These are phyloP conservation scores for Spodoptera exigua DNA, from an alignment of 2,888 invertebrate genomes.

Conservation along the genomic window DNA sequence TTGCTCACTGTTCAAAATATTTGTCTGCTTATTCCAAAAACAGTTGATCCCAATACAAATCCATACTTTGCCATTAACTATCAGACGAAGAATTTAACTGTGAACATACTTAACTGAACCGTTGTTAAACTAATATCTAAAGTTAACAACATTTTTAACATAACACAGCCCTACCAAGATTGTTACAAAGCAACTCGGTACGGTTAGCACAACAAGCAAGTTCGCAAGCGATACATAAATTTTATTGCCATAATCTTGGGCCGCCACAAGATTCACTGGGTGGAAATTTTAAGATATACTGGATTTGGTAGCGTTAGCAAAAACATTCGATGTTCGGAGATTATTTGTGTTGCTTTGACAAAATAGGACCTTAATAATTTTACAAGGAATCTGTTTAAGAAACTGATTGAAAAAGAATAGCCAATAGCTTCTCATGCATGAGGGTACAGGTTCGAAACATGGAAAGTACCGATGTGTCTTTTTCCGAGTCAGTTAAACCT, in stretches of 20 bases:
- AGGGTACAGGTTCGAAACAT: too few relatives aligned
- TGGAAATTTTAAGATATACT: slow-evolving; percentile 89
- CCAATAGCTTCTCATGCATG: too few relatives aligned
- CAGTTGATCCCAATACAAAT: not conserved
- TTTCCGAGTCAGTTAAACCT: too few relatives aligned
- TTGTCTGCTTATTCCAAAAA: not conserved
- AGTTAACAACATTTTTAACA: slow-evolving; percentile 50
- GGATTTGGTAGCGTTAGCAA: slow-evolving; percentile 74
- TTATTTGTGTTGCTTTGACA: too few relatives aligned
- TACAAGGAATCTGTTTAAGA: too few relatives aligned
- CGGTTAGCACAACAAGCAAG: slow-evolving; percentile 48
- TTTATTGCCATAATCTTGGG: slow-evolving; percentile 86
- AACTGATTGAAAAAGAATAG: too few relatives aligned
- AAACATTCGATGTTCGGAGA: slow-evolving; percentile 28
- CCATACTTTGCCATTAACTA: not conserved
- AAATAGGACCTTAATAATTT: too few relatives aligned
- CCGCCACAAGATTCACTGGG: slow-evolving; percentile 87
- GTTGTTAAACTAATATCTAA: slow-evolving; percentile 9
- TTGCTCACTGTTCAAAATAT: too few relatives aligned
- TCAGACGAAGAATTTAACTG: not conserved
- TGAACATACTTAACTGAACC: slow-evolving; percentile 18
- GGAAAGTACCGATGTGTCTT: too few relatives aligned
- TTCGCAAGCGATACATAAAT: slow-evolving; percentile 83
- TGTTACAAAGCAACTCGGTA: slow-evolving; percentile 13
- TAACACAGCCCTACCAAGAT: slow-evolving; percentile 47